These are phyloP conservation scores for Sebastiscus albofasciatus DNA, from an alignment of 2,797 vertebrate genomes.

Conservation along the genomic window DNA sequence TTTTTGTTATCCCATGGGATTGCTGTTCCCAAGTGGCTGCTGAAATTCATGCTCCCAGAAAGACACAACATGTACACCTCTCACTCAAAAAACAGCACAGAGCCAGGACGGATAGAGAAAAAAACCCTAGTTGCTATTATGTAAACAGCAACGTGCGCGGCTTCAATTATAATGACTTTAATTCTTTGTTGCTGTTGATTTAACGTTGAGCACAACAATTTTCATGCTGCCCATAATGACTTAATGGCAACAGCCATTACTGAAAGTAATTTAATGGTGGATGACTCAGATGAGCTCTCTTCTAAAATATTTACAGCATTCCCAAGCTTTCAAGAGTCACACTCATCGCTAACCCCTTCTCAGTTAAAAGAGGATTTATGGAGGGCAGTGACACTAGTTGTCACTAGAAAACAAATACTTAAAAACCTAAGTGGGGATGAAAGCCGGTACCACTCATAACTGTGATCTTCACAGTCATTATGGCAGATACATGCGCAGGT, in stretches of 20 bases:
- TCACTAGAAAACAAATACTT: constrained; percentile 49
- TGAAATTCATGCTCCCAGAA: constrained; percentile 7
- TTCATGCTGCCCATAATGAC: constrained; percentile 77
- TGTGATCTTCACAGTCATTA: constrained; percentile 12
- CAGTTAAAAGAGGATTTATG: constrained; percentile 45
- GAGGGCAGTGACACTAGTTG: constrained; percentile 40
- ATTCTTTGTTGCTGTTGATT: constrained; percentile 76
- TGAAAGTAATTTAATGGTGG: constrained; percentile 71
- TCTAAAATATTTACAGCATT: constrained; percentile 74
- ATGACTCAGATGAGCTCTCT: constrained; percentile 74
- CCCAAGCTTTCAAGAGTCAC: constrained; percentile 58
- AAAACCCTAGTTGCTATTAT: constrained; percentile 54
- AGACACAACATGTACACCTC: constrained; percentile 34
- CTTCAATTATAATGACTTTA: constrained; percentile 70
- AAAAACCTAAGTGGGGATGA: constrained; percentile 29
- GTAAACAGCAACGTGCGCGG: constrained; percentile 61
- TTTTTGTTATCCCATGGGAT: constrained; percentile 10
- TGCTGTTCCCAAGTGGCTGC: background rate
- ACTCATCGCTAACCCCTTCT: constrained; percentile 42
- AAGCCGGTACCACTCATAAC: background rate
- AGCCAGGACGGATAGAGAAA: constrained; percentile 2
- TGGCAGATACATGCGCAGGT: constrained; percentile 36
- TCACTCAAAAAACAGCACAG: constrained; percentile 35
- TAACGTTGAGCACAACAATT: constrained; percentile 69
- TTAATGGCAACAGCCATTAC: constrained; percentile 75